Evolutionary conservation across 2,888 invertebrate genomes (phyloP).

Genomic region (Tillus elongatus): DNA sequence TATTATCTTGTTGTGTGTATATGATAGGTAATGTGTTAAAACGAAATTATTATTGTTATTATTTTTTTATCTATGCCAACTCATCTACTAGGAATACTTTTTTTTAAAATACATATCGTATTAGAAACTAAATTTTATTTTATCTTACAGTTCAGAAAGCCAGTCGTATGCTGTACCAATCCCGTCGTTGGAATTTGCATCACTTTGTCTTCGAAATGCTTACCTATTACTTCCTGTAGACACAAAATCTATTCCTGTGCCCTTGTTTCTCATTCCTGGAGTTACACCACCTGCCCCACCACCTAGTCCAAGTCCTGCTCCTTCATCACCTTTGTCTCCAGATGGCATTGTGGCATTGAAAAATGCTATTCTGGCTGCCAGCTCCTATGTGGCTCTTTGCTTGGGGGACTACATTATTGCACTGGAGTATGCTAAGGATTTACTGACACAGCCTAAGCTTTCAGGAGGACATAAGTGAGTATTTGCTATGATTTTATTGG

Average conservation of each 20-base stretch:
- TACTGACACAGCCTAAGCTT: conserved; percentile 62
- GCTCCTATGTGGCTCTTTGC: conserved; percentile 76
- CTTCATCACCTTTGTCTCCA: conserved; percentile 54
- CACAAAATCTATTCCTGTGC: conserved; percentile 36
- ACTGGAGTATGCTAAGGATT: conserved; percentile 64
- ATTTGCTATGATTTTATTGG: conserved; percentile 5
- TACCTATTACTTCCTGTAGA: conserved; percentile 57
- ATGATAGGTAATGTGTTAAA: too few relatives aligned
- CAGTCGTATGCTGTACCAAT: conserved; percentile 80
- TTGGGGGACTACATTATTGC: conserved; percentile 76
- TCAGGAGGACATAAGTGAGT: conserved; percentile 61
- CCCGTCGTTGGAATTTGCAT: conserved; percentile 82
- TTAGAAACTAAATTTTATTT: too few relatives aligned
- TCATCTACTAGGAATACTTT: too few relatives aligned
- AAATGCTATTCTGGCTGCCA: conserved; percentile 63
- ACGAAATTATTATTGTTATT: too few relatives aligned
- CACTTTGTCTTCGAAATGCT: conserved; percentile 80
- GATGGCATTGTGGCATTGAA: conserved; percentile 52
- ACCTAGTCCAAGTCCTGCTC: conserved; percentile 43
- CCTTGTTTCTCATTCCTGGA: conserved; percentile 36
- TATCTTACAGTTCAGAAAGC: conserved; percentile 50
- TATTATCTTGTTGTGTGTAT: too few relatives aligned
- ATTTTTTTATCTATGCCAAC: too few relatives aligned
- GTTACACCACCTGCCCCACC: conserved; percentile 37
- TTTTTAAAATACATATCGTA: too few relatives aligned